Evolutionary conservation across 2,113 vertebrate species (phyloP).

Genomic region (cattle (Bos taurus)): DNA sequence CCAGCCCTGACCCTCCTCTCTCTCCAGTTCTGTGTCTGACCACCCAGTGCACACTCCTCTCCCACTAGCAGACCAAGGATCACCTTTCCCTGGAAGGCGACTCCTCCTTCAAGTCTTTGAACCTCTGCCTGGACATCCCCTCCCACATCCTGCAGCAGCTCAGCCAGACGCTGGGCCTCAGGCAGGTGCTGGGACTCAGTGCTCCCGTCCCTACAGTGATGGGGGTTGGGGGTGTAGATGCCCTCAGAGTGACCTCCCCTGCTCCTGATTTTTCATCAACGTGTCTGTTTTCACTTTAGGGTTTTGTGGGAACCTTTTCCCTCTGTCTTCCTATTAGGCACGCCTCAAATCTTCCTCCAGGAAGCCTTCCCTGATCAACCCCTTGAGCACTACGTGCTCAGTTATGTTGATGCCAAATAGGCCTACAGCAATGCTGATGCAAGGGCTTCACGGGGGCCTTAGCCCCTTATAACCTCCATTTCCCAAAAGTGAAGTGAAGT

Average conservation of each 20-base stretch:
- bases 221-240: not conserved
- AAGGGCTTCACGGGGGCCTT: not conserved
- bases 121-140: not conserved
- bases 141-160: not conserved
- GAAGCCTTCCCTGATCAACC: not conserved
- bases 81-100: rapidly evolving
- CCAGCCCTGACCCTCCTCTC: not conserved
- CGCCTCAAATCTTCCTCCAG: not conserved
- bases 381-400: not conserved
- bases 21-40: not conserved
- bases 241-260: not conserved
- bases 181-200: not conserved
- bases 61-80: not conserved
- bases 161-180: not conserved
- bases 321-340: not conserved
- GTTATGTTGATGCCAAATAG: not conserved
- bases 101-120: not conserved
- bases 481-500: not conserved
- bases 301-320: not conserved
- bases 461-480: not conserved
- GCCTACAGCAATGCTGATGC: not conserved
- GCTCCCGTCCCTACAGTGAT: not conserved
- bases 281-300: not conserved
- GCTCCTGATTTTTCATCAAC: not conserved
- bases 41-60: not conserved